phyloP scores from a whole-genome alignment of 2,888 invertebrate genomes.

The Apoda limacodes region DNA sequence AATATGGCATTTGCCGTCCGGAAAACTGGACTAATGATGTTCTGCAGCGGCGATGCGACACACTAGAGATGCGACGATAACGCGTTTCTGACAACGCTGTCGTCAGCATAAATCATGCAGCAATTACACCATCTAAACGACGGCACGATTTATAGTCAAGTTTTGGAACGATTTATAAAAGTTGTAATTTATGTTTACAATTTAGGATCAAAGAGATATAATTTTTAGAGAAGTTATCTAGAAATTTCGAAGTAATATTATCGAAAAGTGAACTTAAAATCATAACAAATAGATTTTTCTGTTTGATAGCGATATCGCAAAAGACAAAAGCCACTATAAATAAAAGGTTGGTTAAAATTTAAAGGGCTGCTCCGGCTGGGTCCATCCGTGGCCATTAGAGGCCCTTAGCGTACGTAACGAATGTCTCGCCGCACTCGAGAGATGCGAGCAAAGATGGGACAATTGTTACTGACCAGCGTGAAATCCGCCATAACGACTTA shows the following conservation, averaged over 20 bases:
- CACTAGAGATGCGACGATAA: constrained; percentile 30
- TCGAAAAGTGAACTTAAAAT: constrained; percentile 31
- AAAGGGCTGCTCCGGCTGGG: constrained; percentile 52
- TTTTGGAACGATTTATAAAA: constrained; percentile 4
- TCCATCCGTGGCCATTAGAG: constrained; percentile 53
- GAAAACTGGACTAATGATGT: too few relatives aligned
- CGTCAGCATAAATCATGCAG: constrained; percentile 35
- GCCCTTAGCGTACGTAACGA: constrained; percentile 55
- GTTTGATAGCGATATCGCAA: constrained; percentile 39
- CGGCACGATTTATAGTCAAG: constrained; percentile 17
- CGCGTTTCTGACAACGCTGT: constrained; percentile 26
- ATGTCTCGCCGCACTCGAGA: constrained; percentile 32
- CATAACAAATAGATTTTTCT: constrained; percentile 46
- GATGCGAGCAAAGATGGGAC: constrained; percentile 50
- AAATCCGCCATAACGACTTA: constrained; percentile 38
- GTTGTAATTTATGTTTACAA: too few relatives aligned
- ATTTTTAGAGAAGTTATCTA: constrained; percentile 5
- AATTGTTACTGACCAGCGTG: constrained; percentile 50
- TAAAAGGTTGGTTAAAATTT: constrained; percentile 63
- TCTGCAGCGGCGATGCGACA: too few relatives aligned
- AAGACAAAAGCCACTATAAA: constrained; percentile 53
- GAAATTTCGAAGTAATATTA: constrained; percentile 10
- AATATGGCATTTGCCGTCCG: too few relatives aligned
- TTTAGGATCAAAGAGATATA: constrained; percentile 11
- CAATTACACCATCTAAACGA: constrained; percentile 23